Evolutionary conservation across 1,140 invertebrate species (phyloP).

Genomic region (Portunus trituberculatus): DNA sequence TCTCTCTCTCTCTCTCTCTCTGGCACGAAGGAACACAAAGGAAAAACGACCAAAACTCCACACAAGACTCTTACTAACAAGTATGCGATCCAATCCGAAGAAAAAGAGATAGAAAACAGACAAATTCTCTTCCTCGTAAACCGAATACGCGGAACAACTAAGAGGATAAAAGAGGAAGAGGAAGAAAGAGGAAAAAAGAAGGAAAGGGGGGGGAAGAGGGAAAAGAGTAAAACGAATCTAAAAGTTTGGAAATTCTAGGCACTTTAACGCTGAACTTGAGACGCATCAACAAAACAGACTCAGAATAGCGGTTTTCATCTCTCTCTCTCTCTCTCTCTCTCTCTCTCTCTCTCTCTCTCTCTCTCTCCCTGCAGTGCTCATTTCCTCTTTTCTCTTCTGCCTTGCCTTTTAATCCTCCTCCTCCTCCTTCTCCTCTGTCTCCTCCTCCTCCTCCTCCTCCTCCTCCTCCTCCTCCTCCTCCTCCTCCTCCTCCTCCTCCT

Average conservation of each 20-base stretch:
- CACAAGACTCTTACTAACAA: too few relatives aligned
- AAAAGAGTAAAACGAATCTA: not conserved
- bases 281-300: not conserved
- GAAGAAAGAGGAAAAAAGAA: not conserved
- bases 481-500: not conserved
- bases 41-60: too few relatives aligned
- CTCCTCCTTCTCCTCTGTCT: not conserved
- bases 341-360: not conserved
- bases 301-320: not conserved
- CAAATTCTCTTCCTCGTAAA: not conserved
- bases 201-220: not conserved
- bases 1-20: too few relatives aligned
- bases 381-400: too few relatives aligned
- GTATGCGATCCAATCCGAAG: not conserved
- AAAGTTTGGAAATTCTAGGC: not conserved
- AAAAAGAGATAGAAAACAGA: not conserved
- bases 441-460: not conserved
- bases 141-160: too few relatives aligned
- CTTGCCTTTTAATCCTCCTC: not conserved
- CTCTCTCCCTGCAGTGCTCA: not conserved
- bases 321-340: conserved; percentile 6
- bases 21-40: too few relatives aligned
- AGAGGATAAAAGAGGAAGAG: not conserved
- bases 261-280: not conserved
- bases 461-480: not conserved